Conservation (phyloP, 2,113 vertebrate genomes). For the Zosterops hypoxanthus region DNA sequence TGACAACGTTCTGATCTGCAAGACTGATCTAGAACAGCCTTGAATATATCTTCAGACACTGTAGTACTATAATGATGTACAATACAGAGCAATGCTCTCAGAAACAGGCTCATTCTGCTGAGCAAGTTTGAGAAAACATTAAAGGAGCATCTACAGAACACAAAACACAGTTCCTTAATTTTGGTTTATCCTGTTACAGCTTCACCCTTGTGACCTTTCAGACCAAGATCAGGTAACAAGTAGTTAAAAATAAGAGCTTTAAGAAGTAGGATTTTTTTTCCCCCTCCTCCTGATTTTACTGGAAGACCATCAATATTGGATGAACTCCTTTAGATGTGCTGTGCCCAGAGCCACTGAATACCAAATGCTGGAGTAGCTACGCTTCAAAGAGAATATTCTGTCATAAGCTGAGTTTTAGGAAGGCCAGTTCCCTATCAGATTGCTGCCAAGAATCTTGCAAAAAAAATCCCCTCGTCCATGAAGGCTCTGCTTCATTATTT, state of each 20-base stretch:
- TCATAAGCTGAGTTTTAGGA: constrained; percentile 33
- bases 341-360: constrained; percentile 60
- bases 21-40: neutral
- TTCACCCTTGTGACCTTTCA: constrained; percentile 1
- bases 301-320: constrained; percentile 67
- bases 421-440: neutral
- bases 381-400: constrained; percentile 72
- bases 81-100: neutral
- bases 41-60: neutral
- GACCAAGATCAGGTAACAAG: neutral
- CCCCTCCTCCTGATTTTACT: neutral
- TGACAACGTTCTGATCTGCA: rapidly evolving
- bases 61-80: neutral
- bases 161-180: neutral
- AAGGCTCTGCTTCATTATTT: neutral
- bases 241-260: neutral
- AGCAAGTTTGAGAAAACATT: neutral
- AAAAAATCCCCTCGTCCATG: neutral
- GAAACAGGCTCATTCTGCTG: neutral
- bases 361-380: constrained; percentile 21
- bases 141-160: neutral
- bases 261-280: neutral
- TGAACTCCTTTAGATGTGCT: constrained; percentile 54
- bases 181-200: neutral
- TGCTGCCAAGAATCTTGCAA: neutral